A percentile compares a stretch with the other conserved stretches of the same genome.
phyloP scores from a whole-genome alignment of 2,888 invertebrate species.

The Tiphia femorata region DNA sequence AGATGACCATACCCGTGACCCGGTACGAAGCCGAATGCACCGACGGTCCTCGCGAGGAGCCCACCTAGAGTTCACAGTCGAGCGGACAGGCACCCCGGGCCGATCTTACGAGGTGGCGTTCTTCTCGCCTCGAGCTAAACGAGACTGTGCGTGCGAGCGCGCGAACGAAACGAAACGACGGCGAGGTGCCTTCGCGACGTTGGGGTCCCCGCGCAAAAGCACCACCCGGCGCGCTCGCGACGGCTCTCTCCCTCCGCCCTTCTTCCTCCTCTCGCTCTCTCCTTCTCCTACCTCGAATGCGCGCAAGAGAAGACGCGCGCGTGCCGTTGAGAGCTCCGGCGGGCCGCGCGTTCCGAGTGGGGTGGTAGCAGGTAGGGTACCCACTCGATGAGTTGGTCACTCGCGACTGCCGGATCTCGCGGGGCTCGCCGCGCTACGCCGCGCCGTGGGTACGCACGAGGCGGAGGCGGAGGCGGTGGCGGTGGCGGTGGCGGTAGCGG shows the following conservation, averaged over 20 bases:
- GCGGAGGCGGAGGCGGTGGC: neutral
- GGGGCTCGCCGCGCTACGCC: constrained; percentile 42
- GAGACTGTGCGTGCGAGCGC: neutral
- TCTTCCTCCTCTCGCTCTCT: neutral
- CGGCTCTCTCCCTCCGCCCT: neutral
- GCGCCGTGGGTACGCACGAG: neutral
- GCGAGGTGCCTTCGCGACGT: neutral
- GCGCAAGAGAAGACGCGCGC: no score
- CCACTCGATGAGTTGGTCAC: constrained; percentile 62
- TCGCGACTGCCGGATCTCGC: constrained; percentile 58
- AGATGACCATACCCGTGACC: no score
- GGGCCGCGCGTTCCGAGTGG: no score
- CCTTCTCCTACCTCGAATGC: neutral
- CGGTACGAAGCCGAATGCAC: no score
- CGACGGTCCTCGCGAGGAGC: no score
- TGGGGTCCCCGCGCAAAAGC: neutral
- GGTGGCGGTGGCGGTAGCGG: neutral
- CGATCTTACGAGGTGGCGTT: neutral
- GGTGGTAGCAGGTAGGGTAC: constrained; percentile 34
- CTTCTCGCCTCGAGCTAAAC: neutral
- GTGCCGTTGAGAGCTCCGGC: no score
- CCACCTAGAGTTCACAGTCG: no score
- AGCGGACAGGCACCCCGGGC: neutral
- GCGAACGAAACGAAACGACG: neutral
- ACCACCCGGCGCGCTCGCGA: neutral